Conservation (phyloP, 2,888 invertebrate species). For the Lathronympha strigana region DNA sequence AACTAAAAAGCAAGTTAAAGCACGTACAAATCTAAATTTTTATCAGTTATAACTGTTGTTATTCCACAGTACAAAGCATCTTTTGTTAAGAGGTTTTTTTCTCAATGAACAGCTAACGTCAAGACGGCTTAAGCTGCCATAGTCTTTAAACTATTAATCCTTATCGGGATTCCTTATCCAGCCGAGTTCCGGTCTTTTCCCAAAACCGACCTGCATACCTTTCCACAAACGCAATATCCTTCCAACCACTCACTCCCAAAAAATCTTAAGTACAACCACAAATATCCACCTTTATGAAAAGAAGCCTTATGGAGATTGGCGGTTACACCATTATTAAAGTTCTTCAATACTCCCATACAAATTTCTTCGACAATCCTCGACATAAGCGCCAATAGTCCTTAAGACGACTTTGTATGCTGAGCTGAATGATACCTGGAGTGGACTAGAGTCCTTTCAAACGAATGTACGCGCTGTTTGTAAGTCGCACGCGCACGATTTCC, state of each 20-base stretch:
- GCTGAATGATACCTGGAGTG: neutral
- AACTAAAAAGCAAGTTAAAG: no score
- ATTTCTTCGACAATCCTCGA: neutral
- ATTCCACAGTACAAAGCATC: neutral
- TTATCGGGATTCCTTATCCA: constrained; percentile 11
- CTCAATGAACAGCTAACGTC: neutral
- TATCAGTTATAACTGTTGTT: neutral
- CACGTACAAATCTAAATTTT: neutral
- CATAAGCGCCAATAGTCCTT: neutral
- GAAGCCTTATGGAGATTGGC: neutral
- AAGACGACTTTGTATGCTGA: neutral
- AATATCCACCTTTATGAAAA: neutral
- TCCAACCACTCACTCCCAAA: neutral
- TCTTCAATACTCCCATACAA: neutral
- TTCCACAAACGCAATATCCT: constrained; percentile 30
- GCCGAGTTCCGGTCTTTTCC: constrained; percentile 10
- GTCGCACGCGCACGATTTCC: constrained; percentile 21
- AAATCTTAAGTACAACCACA: neutral
- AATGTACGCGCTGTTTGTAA: constrained; percentile 7
- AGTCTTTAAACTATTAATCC: constrained; percentile 7
- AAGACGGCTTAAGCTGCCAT: neutral
- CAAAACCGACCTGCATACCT: constrained; percentile 22
- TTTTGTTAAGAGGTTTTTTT: neutral
- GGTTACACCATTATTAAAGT: constrained; percentile 6
- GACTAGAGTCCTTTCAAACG: neutral